Percentiles rank a stretch among this genome's conserved stretches.
Evolutionary conservation across 2,888 invertebrate genomes (phyloP).

Genomic region (Acleris laterana): DNA sequence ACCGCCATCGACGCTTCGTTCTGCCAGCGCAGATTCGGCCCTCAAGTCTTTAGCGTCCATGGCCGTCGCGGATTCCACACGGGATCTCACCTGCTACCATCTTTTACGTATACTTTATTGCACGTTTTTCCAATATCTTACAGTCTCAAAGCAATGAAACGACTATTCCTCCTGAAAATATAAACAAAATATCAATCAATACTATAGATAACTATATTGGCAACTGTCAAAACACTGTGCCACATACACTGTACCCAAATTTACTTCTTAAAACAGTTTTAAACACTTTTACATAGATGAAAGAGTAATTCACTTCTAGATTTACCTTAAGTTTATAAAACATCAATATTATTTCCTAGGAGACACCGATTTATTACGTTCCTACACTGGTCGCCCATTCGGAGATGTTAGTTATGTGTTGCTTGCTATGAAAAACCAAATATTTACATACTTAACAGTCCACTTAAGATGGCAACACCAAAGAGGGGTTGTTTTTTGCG

Average conservation of each 20-base stretch:
- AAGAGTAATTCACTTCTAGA: slow-evolving; percentile 47
- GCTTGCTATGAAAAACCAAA: slow-evolving; percentile 21
- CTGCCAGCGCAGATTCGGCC: slow-evolving; percentile 64
- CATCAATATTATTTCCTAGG: slow-evolving; percentile 82
- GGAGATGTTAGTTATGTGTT: slow-evolving; percentile 31
- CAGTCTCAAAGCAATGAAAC: slow-evolving; percentile 48
- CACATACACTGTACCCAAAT: slow-evolving; percentile 63
- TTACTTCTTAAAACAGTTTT: slow-evolving; percentile 36
- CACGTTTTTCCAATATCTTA: slow-evolving; percentile 45
- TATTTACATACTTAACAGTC: not conserved
- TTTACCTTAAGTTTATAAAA: slow-evolving; percentile 53
- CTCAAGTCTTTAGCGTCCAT: slow-evolving; percentile 80
- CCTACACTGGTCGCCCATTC: slow-evolving; percentile 59
- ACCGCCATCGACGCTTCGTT: slow-evolving; percentile 71
- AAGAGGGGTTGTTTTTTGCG: too few relatives aligned
- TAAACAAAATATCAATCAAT: slow-evolving; percentile 72
- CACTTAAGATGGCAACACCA: not conserved
- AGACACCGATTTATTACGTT: slow-evolving; percentile 81
- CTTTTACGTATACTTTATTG: slow-evolving; percentile 50
- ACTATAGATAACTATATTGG: slow-evolving; percentile 56
- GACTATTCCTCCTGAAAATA: slow-evolving; percentile 73
- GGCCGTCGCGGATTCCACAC: slow-evolving; percentile 57
- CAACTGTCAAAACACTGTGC: slow-evolving; percentile 82
- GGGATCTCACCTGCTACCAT: slow-evolving; percentile 63
- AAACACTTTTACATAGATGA: slow-evolving; percentile 33